These are phyloP conservation scores for Nomada ferruginata DNA, from an alignment of 2,888 invertebrate species.

Conservation along the genomic window DNA sequence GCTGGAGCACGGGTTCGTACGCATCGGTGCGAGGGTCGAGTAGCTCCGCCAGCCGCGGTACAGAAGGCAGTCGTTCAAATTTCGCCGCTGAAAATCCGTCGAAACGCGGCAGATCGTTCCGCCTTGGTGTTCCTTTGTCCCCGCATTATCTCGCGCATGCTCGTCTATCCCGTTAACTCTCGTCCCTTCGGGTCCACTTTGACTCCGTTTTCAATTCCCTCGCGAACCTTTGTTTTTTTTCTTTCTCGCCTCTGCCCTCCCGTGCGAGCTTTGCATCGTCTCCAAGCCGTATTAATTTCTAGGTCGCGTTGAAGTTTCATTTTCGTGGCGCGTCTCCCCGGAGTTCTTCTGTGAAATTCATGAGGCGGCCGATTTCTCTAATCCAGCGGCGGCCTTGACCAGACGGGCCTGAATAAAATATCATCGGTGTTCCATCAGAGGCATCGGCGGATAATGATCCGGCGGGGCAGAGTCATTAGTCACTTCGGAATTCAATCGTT, in stretches of 20 bases:
- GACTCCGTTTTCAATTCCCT: not conserved
- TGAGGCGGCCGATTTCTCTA: not conserved
- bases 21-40: conserved; percentile 30
- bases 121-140: too few species aligned
- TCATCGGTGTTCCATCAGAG: not conserved
- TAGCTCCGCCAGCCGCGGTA: conserved; percentile 38
- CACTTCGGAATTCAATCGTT: conserved; percentile 12
- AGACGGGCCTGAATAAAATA: conserved; percentile 11
- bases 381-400: conserved; percentile 11
- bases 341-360: not conserved
- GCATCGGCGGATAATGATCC: conserved; percentile 5
- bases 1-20: conserved; percentile 42
- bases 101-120: not conserved
- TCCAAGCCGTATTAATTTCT: not conserved
- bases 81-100: conserved; percentile 31
- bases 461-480: conserved; percentile 24
- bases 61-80: conserved; percentile 46
- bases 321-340: not conserved
- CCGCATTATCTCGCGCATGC: not conserved
- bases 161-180: not conserved
- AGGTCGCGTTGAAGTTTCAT: not conserved
- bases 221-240: not conserved
- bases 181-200: not conserved
- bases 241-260: too few species aligned
- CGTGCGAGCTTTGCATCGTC: too few species aligned